Percentiles rank a stretch among this genome's conserved stretches.
These are phyloP conservation scores for Macrosteles quadrilineatus DNA, from an alignment of 1,140 invertebrate species.

Conservation along the genomic window DNA sequence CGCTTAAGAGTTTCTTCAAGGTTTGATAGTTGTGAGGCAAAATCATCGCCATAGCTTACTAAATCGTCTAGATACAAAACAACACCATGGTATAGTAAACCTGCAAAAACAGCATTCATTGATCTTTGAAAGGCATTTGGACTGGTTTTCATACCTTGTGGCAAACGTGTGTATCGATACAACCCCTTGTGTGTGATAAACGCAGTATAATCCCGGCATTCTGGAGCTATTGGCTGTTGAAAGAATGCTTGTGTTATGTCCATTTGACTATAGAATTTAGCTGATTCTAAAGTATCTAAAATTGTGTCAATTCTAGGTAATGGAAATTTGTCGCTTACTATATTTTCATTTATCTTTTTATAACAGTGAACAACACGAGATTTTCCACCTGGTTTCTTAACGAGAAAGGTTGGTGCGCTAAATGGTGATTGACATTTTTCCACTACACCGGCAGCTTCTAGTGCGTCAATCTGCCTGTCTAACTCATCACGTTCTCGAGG, in stretches of 20 bases:
- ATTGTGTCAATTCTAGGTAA: neutral
- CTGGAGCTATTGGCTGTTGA: neutral
- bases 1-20: neutral
- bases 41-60: neutral
- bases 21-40: neutral
- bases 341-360: too few species aligned
- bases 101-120: neutral
- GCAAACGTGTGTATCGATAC: too few species aligned
- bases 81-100: neutral
- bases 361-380: neutral
- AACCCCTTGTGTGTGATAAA: neutral
- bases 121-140: conserved; percentile 8
- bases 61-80: neutral
- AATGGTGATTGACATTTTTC: too few species aligned
- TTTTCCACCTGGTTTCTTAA: neutral
- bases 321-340: neutral
- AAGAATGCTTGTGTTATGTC: too few species aligned
- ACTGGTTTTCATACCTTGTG: neutral
- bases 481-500: too few species aligned
- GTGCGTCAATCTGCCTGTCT: too few species aligned
- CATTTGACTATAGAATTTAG: too few species aligned
- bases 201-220: neutral
- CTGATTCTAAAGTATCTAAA: too few species aligned
- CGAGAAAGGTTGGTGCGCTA: too few species aligned
- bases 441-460: too few species aligned